Evolutionary conservation across 2,797 vertebrate genomes (phyloP).

Genomic region (Loris lydekkerianus): DNA sequence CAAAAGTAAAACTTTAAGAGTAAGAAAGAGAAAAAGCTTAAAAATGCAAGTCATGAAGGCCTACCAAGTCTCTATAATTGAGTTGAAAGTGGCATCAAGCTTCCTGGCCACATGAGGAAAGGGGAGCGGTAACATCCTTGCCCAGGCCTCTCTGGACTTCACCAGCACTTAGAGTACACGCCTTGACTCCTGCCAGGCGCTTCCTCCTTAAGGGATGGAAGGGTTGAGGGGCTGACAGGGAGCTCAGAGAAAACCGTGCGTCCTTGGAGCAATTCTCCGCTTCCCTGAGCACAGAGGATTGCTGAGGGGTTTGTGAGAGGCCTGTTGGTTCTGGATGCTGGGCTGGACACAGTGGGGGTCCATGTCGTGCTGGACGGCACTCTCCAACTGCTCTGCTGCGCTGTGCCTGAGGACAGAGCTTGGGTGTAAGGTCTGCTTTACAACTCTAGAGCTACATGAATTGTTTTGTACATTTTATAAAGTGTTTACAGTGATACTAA

Average conservation of each 20-base stretch:
- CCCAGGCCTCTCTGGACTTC: neutral
- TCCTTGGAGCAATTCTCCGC: slow-evolving; percentile 26
- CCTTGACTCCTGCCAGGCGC: neutral
- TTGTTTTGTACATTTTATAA: neutral
- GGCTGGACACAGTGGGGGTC: neutral
- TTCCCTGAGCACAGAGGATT: neutral
- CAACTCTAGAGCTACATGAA: neutral
- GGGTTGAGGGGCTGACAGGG: neutral
- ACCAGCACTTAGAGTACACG: neutral
- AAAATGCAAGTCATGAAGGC: slow-evolving; percentile 4
- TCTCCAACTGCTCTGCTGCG: neutral
- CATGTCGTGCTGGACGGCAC: neutral
- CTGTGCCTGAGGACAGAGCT: neutral
- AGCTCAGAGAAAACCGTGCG: neutral
- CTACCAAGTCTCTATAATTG: neutral
- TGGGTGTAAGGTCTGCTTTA: neutral
- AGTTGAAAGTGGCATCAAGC: slow-evolving; percentile 18
- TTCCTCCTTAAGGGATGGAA: neutral
- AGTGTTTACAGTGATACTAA: neutral
- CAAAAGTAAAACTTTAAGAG: slow-evolving; percentile 28
- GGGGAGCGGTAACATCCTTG: neutral
- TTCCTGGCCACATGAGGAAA: neutral
- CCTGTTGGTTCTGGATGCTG: neutral
- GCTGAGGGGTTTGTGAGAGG: neutral
- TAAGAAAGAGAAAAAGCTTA: neutral